phyloP scores from a whole-genome alignment of 2,113 vertebrate genomes.

The Chlamydotis undulata region DNA sequence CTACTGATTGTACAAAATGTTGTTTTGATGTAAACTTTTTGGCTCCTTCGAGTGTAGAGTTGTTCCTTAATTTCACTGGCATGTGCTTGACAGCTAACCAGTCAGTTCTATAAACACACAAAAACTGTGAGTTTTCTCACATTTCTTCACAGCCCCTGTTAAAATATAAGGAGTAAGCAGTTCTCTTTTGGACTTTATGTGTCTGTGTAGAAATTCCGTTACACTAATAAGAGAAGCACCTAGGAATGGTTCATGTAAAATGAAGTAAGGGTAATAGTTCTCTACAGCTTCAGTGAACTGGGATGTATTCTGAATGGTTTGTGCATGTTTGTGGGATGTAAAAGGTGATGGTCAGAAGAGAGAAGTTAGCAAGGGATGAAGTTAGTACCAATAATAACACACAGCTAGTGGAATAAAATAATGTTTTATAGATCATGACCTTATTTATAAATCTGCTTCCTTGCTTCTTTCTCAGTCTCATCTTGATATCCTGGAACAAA shows the following conservation, averaged over 20 bases:
- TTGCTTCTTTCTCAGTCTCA: slow-evolving; percentile 80
- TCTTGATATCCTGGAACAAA: slow-evolving; percentile 80
- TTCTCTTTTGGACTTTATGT: neutral
- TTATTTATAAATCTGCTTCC: neutral
- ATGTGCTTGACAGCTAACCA: slow-evolving; percentile 20
- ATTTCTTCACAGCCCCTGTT: neutral
- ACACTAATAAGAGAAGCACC: neutral
- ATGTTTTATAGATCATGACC: neutral
- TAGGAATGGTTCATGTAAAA: neutral
- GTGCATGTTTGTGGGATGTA: neutral
- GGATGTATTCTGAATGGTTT: neutral
- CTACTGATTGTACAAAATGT: neutral
- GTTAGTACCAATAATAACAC: neutral
- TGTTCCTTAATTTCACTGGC: neutral
- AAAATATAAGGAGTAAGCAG: neutral
- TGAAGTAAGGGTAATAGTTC: neutral
- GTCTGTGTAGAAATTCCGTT: neutral
- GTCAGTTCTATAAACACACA: neutral
- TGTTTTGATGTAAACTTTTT: neutral
- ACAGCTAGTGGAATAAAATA: neutral
- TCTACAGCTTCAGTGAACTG: neutral
- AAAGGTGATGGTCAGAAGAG: neutral
- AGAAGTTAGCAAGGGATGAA: neutral
- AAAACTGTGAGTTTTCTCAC: neutral
- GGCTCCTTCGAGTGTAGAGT: neutral